Conservation (phyloP, 2,113 vertebrate genomes). For the Lasiurus cinereus region DNA sequence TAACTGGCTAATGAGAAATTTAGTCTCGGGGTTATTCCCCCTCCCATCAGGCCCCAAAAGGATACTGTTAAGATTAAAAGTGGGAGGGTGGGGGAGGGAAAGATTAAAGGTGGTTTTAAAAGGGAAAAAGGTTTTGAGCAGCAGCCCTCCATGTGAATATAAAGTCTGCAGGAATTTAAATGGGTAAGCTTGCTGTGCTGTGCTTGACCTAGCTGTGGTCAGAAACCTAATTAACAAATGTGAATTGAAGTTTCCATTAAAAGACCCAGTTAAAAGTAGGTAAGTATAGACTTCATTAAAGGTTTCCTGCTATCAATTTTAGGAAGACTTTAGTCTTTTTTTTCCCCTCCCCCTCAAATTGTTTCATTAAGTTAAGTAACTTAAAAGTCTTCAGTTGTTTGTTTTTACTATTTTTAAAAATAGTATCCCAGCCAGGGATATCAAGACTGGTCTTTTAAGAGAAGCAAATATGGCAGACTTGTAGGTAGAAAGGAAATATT, state of each 20-base stretch:
- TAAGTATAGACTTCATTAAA: conserved; percentile 29
- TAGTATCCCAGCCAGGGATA: no score
- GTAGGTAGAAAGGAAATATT: not conserved
- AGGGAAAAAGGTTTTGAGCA: not conserved
- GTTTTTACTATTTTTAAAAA: no score
- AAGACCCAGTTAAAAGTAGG: not conserved
- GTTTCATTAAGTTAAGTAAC: no score
- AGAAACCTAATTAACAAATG: not conserved
- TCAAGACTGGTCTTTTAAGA: not conserved
- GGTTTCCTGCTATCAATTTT: not conserved
- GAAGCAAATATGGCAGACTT: conserved; percentile 15
- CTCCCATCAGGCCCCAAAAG: not conserved
- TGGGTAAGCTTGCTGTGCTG: not conserved
- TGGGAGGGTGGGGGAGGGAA: not conserved
- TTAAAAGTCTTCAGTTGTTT: no score
- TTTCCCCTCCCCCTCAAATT: no score
- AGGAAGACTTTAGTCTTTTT: not conserved
- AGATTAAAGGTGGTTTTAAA: conserved; percentile 39
- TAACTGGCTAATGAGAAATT: not conserved
- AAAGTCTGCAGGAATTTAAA: conserved; percentile 62
- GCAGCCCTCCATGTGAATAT: not conserved
- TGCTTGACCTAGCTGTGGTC: not conserved
- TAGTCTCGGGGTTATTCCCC: not conserved
- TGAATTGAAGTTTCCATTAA: conserved; percentile 37
- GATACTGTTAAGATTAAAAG: conserved; percentile 18